Base-by-base conservation (phyloP, 1,140 invertebrate species). In the Papilio polytes region DNA sequence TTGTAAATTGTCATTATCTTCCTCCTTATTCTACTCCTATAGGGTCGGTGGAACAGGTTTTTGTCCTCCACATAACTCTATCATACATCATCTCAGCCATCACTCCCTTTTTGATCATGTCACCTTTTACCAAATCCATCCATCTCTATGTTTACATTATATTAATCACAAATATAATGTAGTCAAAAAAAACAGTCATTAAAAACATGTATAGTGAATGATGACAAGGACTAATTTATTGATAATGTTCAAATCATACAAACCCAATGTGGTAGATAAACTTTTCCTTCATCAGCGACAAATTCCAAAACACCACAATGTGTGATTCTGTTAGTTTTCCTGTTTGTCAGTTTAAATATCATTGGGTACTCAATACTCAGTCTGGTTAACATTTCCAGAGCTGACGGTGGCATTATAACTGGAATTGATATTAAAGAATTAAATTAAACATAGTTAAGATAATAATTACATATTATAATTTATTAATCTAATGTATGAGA, bases 251-350 rank as follows among this genome's bases (percentile, higher is more conserved):
- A 18, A 31, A 18, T 12, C 3, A 83, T 72, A 86, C 84, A 92
- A 95, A 98, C 98, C 99, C 99, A 99, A 91, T 99, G 98, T 36
- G 99, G 99, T 84, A 99, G 96, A 94, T 99, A 99, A 74, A 99
- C 98, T 96, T 98, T 98, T 76, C 99, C 99, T 96, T 99, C 99
- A 94, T 99, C 99, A 6, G 99, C 99, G 9, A 99, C 98, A 96
- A 99, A 99, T 94, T 99, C 99, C 73, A 99, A 92, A 0, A 99
- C 99, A 82, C 99, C 99, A 95, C 98, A 99, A 92, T 99, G 99
- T 13, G 99, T 99, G 15, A 97, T 96, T 86, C 98, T 96, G 83
- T 97, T 97, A 8, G 97, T 97, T 87, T 97, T 98, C 84, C 97
- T 97, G 91, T 99, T 99, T 48, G 97, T 98, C 6, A 99, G 94